A percentile compares a stretch with the other conserved stretches of the same genome.
These are phyloP conservation scores for Spilosoma lubricipeda DNA, from an alignment of 2,888 invertebrate genomes.

Conservation along the genomic window DNA sequence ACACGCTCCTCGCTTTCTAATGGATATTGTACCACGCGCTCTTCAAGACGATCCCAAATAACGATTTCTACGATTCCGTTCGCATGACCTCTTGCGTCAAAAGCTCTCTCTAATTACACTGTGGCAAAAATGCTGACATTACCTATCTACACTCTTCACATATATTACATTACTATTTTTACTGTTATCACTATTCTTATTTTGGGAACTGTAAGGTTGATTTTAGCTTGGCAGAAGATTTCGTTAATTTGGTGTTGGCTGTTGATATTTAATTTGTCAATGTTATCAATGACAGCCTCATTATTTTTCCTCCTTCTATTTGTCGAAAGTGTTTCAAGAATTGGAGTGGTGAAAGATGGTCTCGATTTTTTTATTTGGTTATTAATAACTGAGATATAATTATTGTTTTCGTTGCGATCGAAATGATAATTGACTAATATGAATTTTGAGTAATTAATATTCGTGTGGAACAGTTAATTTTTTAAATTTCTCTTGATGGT, in stretches of 20 bases:
- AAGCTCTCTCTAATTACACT: slow-evolving; percentile 79
- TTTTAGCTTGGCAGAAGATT: slow-evolving; percentile 19
- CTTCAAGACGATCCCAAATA: slow-evolving; percentile 49
- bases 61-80: slow-evolving; percentile 77
- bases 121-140: slow-evolving; percentile 77
- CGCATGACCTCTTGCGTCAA: slow-evolving; percentile 80
- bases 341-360: slow-evolving; percentile 65
- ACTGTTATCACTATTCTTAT: slow-evolving; percentile 40
- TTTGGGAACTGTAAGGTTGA: slow-evolving; percentile 38
- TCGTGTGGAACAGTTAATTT: slow-evolving; percentile 24
- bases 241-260: slow-evolving; percentile 39
- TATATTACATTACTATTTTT: slow-evolving; percentile 53
- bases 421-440: slow-evolving; percentile 48
- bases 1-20: slow-evolving; percentile 3
- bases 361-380: slow-evolving; percentile 58
- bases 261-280: slow-evolving; percentile 84
- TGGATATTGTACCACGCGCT: slow-evolving; percentile 39
- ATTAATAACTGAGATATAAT: slow-evolving; percentile 52
- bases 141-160: slow-evolving; percentile 62
- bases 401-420: slow-evolving; percentile 51
- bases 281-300: slow-evolving; percentile 79
- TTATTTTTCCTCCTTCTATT: slow-evolving; percentile 70
- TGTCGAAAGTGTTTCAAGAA: slow-evolving; percentile 64
- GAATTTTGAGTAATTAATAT: slow-evolving; percentile 43
- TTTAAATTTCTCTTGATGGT: background rate